Evolutionary conservation across 2,888 invertebrate species (phyloP).

Genomic region (Poecilus cupreus): DNA sequence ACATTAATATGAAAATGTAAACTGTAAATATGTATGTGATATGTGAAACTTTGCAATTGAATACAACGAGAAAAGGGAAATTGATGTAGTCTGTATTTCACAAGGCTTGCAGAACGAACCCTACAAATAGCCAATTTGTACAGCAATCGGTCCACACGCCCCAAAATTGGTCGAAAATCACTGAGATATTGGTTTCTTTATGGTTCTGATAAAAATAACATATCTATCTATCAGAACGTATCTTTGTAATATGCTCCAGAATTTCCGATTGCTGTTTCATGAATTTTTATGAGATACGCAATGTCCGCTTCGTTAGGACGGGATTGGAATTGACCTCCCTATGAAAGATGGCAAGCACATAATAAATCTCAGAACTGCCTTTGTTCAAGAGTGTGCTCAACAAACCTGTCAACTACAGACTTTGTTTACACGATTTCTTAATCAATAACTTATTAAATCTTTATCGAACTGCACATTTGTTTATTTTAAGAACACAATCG

Average conservation of each 20-base stretch:
- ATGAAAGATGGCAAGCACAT: conserved; percentile 15
- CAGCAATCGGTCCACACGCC: not conserved
- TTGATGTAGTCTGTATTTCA: not conserved
- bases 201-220: conserved; percentile 59
- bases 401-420: conserved; percentile 33
- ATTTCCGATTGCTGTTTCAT: conserved; percentile 51
- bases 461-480: not conserved
- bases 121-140: conserved; percentile 28
- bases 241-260: conserved; percentile 30
- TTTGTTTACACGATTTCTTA: conserved; percentile 42
- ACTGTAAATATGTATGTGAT: not conserved
- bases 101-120: not conserved
- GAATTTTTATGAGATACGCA: conserved; percentile 53
- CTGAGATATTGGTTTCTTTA: conserved; percentile 60
- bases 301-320: conserved; percentile 36
- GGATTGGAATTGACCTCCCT: conserved; percentile 20
- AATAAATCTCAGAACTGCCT: conserved; percentile 7
- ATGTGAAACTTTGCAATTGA: not conserved
- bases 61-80: not conserved
- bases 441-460: conserved; percentile 44
- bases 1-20: not conserved
- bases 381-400: conserved; percentile 6
- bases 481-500: too few species aligned
- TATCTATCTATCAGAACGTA: conserved; percentile 42
- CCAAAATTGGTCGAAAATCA: conserved; percentile 39